Conservation (phyloP, 2,113 vertebrate species). For the Melanerpes formicivorus region DNA sequence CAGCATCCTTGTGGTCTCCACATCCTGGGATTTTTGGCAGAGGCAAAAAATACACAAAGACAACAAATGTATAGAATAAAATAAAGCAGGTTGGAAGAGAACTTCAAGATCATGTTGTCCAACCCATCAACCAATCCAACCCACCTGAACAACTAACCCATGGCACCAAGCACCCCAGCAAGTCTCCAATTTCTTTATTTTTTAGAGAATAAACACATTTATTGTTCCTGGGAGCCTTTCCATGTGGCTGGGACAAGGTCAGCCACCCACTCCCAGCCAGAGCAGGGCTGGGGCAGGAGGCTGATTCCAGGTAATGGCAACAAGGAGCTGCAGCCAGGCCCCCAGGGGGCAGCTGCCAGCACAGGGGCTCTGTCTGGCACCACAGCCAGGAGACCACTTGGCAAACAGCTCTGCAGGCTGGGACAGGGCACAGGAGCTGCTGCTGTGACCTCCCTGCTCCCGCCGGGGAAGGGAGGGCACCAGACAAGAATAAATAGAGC, state of each 20-base stretch:
- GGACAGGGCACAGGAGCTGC: fast-evolving
- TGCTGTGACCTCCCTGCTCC: not conserved
- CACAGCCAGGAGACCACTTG: fast-evolving
- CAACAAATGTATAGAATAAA: not conserved
- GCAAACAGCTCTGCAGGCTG: not conserved
- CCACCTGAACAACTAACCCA: too few species aligned
- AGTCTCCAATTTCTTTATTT: too few species aligned
- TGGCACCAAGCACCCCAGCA: too few species aligned
- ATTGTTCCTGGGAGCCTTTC: not conserved
- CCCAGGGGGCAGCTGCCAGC: not conserved
- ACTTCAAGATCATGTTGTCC: too few species aligned
- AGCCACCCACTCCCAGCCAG: not conserved
- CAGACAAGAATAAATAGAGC: conserved; percentile 57
- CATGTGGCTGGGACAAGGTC: not conserved
- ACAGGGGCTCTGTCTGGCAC: fast-evolving
- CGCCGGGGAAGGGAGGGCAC: not conserved
- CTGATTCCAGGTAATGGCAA: not conserved
- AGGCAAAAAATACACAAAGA: not conserved
- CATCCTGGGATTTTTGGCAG: conserved; percentile 15
- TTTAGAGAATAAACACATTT: not conserved
- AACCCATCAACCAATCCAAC: too few species aligned
- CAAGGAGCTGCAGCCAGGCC: conserved; percentile 8
- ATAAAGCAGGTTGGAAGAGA: too few species aligned
- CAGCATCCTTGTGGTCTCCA: not conserved
- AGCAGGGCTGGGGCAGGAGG: not conserved